Base-by-base conservation (phyloP, 2,113 vertebrate genomes). In the Menura novaehollandiae region DNA sequence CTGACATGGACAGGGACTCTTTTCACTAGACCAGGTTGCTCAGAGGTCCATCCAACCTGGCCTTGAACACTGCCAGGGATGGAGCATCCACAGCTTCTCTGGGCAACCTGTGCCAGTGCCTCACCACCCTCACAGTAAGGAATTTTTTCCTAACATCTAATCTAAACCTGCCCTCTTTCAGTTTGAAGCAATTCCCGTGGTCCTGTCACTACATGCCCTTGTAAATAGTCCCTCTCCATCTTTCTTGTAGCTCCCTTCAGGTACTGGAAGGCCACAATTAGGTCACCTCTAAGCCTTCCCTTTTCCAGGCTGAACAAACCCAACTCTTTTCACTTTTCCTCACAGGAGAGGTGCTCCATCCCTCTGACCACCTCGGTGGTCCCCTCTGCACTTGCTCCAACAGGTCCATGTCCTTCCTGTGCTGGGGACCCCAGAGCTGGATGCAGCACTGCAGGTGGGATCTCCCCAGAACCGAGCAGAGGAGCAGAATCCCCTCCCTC, bases 311-410 rank as follows among this genome's bases (percentile, higher is more conserved):
- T 68, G n/a, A 41, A 55, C 21, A 89, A 41, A 15, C 6, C 11
- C 39, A 68, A 7, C 6, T 52, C 24, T 44, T 16, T 39, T 63
- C 60, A 46, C 19, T 10, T 28, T 39, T 62, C 2, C 28, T 30
- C 17, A 5, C 0, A 58, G 41, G 4, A 80, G 22, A 51, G 39
- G 3, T 53, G 28, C 9, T 60, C 4, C 13, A n/a, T 21, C 28
- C 13, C 15, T 64, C 47, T n/a, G 0, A 46, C 26, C 22, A 59
- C 0, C 44, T 30, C 47, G 0, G 28, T 53, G 52, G 16, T 28
- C 44, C 22, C 62, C 53, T n/a, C 24, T 82, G 46, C 53, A 8
- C 39, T 41, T 4, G 0, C 9, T 9, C 39, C 11, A 60, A 1
- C 53, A 82, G 53, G 1, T 22, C 19, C 8, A 1, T 74, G 33